These are phyloP conservation scores for Timandra comae DNA, from an alignment of 2,888 invertebrate species.

Conservation along the genomic window DNA sequence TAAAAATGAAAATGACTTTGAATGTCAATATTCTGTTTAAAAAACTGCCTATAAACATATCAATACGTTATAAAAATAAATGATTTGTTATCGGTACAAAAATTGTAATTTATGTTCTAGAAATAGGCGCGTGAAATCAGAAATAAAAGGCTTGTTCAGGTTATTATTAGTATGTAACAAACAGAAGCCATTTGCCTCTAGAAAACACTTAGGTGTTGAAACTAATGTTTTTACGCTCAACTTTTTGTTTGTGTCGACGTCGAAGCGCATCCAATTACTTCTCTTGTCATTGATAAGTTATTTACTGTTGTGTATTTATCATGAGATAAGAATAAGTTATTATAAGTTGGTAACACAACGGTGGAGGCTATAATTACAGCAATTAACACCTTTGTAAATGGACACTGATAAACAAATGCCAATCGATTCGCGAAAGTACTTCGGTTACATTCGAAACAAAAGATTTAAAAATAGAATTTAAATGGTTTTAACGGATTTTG, in stretches of 20 bases:
- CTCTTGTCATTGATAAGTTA: constrained; percentile 55
- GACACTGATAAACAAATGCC: constrained; percentile 15
- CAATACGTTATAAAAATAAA: too few species aligned
- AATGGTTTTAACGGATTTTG: too few species aligned
- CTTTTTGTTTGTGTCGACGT: constrained; percentile 33
- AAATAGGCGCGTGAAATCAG: constrained; percentile 1
- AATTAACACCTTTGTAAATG: constrained; percentile 27
- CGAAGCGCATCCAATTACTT: constrained; percentile 57
- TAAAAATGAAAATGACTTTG: too few species aligned
- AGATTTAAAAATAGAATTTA: too few species aligned
- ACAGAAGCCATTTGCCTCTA: not conserved
- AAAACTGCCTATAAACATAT: too few species aligned
- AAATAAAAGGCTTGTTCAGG: not conserved
- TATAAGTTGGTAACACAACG: constrained; percentile 31
- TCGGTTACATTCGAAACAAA: too few species aligned
- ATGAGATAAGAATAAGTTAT: constrained; percentile 35
- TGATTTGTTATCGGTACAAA: too few species aligned
- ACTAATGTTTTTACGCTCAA: too few species aligned
- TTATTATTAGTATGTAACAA: not conserved
- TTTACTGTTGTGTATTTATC: constrained; percentile 60
- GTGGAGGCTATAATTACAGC: constrained; percentile 33
- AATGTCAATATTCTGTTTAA: too few species aligned
- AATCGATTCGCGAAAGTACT: constrained; percentile 8
- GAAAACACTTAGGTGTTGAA: not conserved
- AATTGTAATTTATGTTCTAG: not conserved